phyloP scores from a whole-genome alignment of 1,140 invertebrate genomes.

The Penaeus indicus region DNA sequence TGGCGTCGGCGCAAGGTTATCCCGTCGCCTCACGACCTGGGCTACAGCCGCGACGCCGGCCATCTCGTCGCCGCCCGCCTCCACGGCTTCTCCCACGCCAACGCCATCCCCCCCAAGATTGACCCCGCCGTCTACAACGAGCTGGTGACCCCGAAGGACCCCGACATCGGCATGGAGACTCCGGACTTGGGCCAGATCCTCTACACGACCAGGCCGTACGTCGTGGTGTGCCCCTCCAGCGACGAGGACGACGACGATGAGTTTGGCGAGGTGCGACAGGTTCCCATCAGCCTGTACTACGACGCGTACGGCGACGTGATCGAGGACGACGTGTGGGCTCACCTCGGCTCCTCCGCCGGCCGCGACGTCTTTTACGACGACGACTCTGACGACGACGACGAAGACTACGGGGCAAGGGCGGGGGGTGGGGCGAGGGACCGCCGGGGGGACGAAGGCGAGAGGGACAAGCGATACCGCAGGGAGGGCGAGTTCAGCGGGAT shows the following conservation, averaged over 20 bases:
- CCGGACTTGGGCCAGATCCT: constrained; percentile 57
- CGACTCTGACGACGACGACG: neutral
- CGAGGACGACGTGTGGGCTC: constrained; percentile 2
- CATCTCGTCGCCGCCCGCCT: neutral
- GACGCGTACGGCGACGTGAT: constrained; percentile 26
- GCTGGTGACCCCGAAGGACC: constrained; percentile 49
- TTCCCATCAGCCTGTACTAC: constrained; percentile 45
- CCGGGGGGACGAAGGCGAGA: neutral
- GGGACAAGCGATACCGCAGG: neutral
- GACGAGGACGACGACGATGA: constrained; percentile 40
- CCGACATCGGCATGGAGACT: constrained; percentile 44
- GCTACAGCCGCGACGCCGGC: neutral
- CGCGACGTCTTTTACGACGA: too few species aligned
- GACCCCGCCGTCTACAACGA: constrained; percentile 54
- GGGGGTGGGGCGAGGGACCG: neutral
- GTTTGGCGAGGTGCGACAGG: constrained; percentile 20
- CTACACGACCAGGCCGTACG: neutral
- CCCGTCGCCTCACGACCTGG: neutral
- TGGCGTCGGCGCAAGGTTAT: constrained; percentile 46
- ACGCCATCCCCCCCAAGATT: neutral
- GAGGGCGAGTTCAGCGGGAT: neutral
- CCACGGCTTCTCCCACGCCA: neutral
- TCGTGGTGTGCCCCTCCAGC: neutral
- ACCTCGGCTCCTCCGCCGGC: too few species aligned
- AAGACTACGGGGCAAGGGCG: neutral